These are phyloP conservation scores for Temnothorax longispinosus DNA, from an alignment of 1,140 invertebrate species.

Conservation along the genomic window DNA sequence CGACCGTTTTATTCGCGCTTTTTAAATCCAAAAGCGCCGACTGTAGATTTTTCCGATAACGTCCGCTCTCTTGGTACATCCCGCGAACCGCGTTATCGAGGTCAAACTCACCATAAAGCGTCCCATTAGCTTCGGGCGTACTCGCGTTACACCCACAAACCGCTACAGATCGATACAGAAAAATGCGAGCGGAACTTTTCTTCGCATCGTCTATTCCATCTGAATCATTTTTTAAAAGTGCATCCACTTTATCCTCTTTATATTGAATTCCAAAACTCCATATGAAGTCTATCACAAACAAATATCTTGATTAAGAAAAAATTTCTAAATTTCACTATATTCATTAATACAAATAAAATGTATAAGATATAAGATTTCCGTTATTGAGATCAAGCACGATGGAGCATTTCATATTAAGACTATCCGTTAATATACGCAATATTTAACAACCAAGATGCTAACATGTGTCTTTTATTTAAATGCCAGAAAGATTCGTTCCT, in stretches of 20 bases:
- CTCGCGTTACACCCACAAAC: conserved; percentile 59
- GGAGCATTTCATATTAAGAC: not conserved
- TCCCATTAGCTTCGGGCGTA: conserved; percentile 53
- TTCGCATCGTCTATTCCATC: conserved; percentile 31
- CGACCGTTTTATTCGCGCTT: conserved; percentile 58
- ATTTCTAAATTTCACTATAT: not conserved
- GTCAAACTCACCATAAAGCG: conserved; percentile 59
- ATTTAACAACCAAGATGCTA: not conserved
- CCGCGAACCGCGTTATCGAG: conserved; percentile 56
- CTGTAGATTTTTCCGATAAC: conserved; percentile 55
- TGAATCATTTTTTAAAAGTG: conserved; percentile 37
- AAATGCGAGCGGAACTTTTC: conserved; percentile 51
- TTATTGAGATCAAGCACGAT: not conserved
- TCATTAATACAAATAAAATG: not conserved
- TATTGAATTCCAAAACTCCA: not conserved
- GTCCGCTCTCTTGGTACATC: conserved; percentile 49
- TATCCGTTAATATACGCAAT: not conserved
- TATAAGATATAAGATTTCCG: not conserved
- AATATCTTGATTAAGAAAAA: not conserved
- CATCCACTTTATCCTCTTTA: not conserved
- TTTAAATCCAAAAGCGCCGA: conserved; percentile 55
- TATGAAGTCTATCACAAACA: not conserved
- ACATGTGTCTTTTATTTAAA: not conserved
- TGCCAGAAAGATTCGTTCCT: not conserved
- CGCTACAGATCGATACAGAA: conserved; percentile 54